Base-by-base conservation (phyloP, 2,888 invertebrate species). In the Meta bourneti region DNA sequence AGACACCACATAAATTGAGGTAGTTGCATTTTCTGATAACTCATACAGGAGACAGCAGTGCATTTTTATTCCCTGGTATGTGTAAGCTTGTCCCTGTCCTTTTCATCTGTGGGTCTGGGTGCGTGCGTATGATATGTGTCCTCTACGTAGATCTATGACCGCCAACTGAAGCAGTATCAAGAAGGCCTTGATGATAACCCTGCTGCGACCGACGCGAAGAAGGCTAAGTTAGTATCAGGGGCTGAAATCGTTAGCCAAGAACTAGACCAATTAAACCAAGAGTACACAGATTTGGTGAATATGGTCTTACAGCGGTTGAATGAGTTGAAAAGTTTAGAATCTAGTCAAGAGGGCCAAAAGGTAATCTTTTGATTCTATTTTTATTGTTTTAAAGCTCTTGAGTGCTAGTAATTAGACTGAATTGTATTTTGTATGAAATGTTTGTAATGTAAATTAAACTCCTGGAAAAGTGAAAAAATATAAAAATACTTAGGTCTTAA, bases 91-190 rank as follows among this genome's bases (percentile, higher is more conserved):
- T 90, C 90, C 74, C 77, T 71, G 16, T 20, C 51, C 51, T 75
- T n/a, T 84, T 70, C 69, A 9, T 52, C 84, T 78, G 34, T 54
- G 75, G 74, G 85, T 78, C 54, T 80, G 82, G 79, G 91, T 84
- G 83, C 52, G 83, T 75, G 83, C 49, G 86, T 81, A 82, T 80
- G 74, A 79, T 85, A 84, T 85, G 52, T 88, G 84, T 91, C 92
- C 92, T 92, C 83, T 88, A 84, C 85, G 61, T 97, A 98, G 98
- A 97, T 97, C 95, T 97, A 97, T 96, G 97, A 97, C 95, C 97
- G 97, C 95, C 96, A 97, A 94, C 97, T 98, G 95, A 97, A 97
- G 95, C 97, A 97, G 93, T 98, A 97, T 96, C 96, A 97, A 93
- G 98, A 98, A 94, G 96, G 96, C 95, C 96, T 98, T 93, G 96